Percentiles rank a stretch among this genome's conserved stretches.
phyloP scores from a whole-genome alignment of 2,113 vertebrate species.

The Myrmecophaga tridactyla region DNA sequence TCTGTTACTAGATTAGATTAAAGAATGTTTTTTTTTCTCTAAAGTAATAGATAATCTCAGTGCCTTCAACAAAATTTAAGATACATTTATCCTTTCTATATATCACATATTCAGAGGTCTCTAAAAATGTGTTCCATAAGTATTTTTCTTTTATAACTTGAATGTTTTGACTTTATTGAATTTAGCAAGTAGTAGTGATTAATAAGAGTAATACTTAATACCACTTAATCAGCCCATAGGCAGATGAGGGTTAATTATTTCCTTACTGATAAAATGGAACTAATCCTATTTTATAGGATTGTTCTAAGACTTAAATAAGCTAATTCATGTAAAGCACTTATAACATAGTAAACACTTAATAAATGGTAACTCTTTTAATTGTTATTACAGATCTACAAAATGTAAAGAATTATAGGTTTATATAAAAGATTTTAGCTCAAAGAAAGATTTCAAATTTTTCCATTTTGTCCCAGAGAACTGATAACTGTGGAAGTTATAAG shows the following conservation, averaged over 20 bases:
- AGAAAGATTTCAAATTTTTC: slow-evolving; percentile 13
- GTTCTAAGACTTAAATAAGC: slow-evolving; percentile 25
- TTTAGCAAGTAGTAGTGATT: slow-evolving; percentile 16
- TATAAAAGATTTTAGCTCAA: slow-evolving; percentile 31
- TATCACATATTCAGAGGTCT: neutral
- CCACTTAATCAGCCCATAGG: neutral
- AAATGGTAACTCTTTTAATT: neutral
- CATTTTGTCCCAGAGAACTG: neutral
- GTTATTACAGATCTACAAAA: slow-evolving; percentile 21
- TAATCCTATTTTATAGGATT: neutral
- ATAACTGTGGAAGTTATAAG: neutral
- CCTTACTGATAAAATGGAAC: neutral
- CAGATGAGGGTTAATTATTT: neutral
- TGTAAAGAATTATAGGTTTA: neutral
- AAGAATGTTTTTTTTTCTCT: slow-evolving; percentile 1
- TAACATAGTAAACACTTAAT: neutral
- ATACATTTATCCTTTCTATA: neutral
- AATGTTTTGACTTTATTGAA: slow-evolving; percentile 19
- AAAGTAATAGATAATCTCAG: slow-evolving; percentile 4
- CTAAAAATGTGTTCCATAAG: neutral
- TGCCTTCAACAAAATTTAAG: neutral
- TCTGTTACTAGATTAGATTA: neutral
- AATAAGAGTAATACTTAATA: neutral
- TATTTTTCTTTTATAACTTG: slow-evolving; percentile 37
- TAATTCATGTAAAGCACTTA: neutral